Evolutionary conservation across 2,797 vertebrate species (phyloP).

Genomic region (Gobio occitaniae): DNA sequence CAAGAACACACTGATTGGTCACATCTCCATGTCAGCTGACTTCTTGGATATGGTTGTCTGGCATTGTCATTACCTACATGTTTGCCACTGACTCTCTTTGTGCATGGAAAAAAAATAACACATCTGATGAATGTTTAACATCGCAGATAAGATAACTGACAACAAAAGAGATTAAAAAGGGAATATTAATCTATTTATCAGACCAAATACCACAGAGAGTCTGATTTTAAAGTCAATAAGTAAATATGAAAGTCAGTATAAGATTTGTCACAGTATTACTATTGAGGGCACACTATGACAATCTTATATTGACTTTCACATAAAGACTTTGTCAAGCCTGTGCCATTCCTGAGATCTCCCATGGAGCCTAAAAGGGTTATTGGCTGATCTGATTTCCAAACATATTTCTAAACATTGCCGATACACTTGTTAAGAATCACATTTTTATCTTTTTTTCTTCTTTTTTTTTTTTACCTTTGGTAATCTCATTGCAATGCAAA

Average conservation of each 20-base stretch:
- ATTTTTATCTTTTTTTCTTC: neutral
- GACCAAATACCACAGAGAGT: neutral
- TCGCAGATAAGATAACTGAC: too few species aligned
- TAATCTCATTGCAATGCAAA: neutral
- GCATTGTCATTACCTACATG: neutral
- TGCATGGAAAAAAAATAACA: too few species aligned
- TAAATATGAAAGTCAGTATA: conserved; percentile 56
- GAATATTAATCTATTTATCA: too few species aligned
- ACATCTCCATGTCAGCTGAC: neutral
- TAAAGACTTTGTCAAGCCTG: conserved; percentile 58
- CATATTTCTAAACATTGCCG: conserved; percentile 58
- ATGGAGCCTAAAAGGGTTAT: conserved; percentile 65
- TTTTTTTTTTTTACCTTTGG: too few species aligned
- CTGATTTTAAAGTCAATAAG: conserved; percentile 1
- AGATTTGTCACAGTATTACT: conserved; percentile 21
- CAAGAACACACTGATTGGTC: neutral
- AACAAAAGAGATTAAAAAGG: too few species aligned
- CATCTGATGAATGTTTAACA: too few species aligned
- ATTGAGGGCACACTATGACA: conserved; percentile 48
- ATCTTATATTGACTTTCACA: conserved; percentile 57
- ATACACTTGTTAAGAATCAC: too few species aligned
- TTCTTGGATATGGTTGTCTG: neutral
- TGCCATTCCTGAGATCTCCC: conserved; percentile 61
- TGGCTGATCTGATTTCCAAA: conserved; percentile 58
- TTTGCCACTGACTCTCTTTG: too few species aligned